Percentiles rank a stretch among this genome's conserved stretches.
Conservation (phyloP, 2,113 vertebrate species). For the Ceyx margarethae region DNA sequence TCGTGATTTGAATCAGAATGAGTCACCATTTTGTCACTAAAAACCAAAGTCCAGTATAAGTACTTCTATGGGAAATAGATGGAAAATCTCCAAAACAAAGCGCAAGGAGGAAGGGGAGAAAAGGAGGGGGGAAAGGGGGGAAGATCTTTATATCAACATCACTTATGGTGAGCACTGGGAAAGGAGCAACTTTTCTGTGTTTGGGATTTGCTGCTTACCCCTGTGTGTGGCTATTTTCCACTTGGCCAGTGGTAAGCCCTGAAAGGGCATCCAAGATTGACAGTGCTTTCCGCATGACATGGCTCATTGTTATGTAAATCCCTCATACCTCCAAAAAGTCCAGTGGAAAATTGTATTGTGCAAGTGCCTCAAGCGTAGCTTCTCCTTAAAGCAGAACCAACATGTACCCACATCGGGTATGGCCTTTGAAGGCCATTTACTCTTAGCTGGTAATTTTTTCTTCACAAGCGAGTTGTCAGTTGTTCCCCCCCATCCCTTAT, state of each 20-base stretch:
- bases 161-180: neutral
- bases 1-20: neutral
- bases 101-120: neutral
- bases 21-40: neutral
- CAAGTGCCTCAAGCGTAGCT: neutral
- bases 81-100: conserved; percentile 17
- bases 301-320: neutral
- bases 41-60: neutral
- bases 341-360: neutral
- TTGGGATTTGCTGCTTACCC: neutral
- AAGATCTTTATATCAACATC: neutral
- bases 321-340: neutral
- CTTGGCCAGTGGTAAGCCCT: conserved; percentile 21
- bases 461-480: neutral
- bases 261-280: conserved; percentile 29
- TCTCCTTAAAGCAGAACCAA: neutral
- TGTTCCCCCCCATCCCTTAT: no score
- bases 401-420: fast-evolving
- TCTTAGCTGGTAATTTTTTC: neutral
- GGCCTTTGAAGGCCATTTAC: neutral
- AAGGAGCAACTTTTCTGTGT: conserved; percentile 36
- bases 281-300: neutral
- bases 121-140: no score
- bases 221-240: neutral
- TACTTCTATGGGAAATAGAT: neutral